Evolutionary conservation across 2,113 vertebrate species (phyloP).

Genomic region (Cisticola juncidis): DNA sequence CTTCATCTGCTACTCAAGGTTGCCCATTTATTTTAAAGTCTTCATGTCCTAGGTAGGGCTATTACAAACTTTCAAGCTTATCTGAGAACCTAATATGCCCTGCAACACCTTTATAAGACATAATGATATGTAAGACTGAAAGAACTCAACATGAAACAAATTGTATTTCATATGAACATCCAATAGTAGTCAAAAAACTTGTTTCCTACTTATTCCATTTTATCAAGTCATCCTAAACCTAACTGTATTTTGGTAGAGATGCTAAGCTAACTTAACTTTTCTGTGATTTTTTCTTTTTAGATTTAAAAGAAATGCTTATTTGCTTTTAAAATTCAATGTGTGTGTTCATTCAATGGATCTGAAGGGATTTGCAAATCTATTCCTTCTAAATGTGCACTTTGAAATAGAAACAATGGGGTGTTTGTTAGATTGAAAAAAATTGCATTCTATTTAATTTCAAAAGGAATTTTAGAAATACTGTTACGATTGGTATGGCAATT

Average conservation of each 20-base stretch:
- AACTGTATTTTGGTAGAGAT: background rate
- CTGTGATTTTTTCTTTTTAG: background rate
- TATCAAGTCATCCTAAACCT: background rate
- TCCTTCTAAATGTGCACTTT: background rate
- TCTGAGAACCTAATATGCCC: conserved; percentile 14
- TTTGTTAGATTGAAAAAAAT: background rate
- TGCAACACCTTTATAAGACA: background rate
- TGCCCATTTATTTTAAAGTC: conserved; percentile 18
- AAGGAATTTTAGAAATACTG: background rate
- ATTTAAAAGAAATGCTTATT: background rate
- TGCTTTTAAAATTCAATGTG: background rate
- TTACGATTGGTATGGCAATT: background rate
- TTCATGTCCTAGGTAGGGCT: background rate
- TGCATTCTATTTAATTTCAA: background rate
- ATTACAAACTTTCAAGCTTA: conserved; percentile 28
- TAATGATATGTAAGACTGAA: background rate
- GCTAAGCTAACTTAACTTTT: background rate
- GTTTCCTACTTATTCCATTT: background rate
- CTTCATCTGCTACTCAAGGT: conserved; percentile 47
- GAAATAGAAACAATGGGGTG: background rate
- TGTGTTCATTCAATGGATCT: background rate
- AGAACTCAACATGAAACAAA: background rate
- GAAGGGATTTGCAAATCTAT: background rate
- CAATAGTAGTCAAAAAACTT: background rate
- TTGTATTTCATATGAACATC: background rate